Conservation (phyloP, 2,888 invertebrate genomes). For the Oscheius onirici region DNA sequence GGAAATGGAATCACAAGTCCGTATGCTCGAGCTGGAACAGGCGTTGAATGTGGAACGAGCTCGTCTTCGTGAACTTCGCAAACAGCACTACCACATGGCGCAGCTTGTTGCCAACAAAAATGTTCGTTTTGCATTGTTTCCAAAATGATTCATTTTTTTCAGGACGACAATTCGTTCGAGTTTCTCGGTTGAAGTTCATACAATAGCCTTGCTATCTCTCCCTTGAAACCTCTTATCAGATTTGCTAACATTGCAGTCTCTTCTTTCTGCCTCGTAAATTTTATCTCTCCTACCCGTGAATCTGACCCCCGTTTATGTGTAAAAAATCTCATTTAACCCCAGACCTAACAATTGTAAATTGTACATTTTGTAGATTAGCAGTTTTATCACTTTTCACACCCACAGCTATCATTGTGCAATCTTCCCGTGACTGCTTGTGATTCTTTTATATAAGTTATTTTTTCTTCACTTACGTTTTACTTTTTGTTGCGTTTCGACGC, state of each 20-base stretch:
- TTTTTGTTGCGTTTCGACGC: constrained; percentile 2
- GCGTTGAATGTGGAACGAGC: constrained; percentile 88
- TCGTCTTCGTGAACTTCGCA: constrained; percentile 85
- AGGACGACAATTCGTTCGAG: constrained; percentile 33
- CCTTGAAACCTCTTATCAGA: constrained; percentile 14
- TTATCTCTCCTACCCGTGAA: neutral
- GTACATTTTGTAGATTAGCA: neutral
- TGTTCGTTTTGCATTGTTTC: neutral
- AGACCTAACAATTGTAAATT: too few relatives aligned
- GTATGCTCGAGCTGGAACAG: constrained; percentile 90
- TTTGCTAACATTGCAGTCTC: constrained; percentile 7
- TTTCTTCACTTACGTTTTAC: neutral
- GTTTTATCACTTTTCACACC: neutral
- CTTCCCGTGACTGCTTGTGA: constrained; percentile 25
- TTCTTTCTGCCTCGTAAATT: neutral
- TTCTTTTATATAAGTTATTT: neutral
- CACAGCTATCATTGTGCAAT: constrained; percentile 15
- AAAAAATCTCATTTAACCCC: neutral
- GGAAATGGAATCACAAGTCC: constrained; percentile 93
- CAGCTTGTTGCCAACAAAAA: constrained; percentile 55
- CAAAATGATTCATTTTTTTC: neutral
- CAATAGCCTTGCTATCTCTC: neutral
- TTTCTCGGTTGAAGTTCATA: constrained; percentile 8
- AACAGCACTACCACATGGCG: constrained; percentile 84
- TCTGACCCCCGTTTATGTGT: neutral